Conservation (phyloP, 1,140 invertebrate species). For the Brachionus angularis region DNA sequence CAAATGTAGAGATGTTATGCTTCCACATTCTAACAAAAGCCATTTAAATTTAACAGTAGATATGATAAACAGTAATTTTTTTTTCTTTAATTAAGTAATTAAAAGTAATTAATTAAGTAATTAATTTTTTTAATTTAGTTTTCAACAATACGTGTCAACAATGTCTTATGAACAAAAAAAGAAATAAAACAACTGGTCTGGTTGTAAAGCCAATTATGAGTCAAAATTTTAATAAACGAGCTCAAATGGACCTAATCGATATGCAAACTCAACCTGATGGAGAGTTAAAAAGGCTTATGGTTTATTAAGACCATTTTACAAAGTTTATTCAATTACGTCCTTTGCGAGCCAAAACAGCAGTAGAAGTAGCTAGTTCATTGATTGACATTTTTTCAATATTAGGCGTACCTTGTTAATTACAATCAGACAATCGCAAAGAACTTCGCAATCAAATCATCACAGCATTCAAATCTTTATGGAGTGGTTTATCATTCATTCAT, state of each 20-base stretch:
- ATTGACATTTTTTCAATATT: constrained; percentile 12
- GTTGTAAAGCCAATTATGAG: constrained; percentile 36
- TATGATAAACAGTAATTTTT: constrained; percentile 1
- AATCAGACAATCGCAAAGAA: constrained; percentile 3
- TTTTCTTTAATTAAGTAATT: background rate
- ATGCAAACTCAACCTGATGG: constrained; percentile 34
- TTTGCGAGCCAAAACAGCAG: background rate
- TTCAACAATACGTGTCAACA: constrained; percentile 44
- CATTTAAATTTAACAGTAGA: too few relatives aligned
- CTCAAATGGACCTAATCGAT: constrained; percentile 46
- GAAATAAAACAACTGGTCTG: background rate
- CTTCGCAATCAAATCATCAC: constrained; percentile 9
- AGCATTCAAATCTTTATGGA: background rate
- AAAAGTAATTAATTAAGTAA: background rate
- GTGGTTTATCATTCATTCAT: background rate
- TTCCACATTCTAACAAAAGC: background rate
- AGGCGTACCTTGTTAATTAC: constrained; percentile 24
- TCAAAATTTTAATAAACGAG: constrained; percentile 40
- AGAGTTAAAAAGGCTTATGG: background rate
- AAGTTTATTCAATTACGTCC: constrained; percentile 12
- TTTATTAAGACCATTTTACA: constrained; percentile 21
- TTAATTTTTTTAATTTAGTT: background rate
- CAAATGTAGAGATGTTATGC: constrained; percentile 3
- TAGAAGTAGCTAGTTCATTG: background rate
- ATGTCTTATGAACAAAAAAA: constrained; percentile 43